Conservation (phyloP, 2,797 vertebrate species). For the Periparus ater region DNA sequence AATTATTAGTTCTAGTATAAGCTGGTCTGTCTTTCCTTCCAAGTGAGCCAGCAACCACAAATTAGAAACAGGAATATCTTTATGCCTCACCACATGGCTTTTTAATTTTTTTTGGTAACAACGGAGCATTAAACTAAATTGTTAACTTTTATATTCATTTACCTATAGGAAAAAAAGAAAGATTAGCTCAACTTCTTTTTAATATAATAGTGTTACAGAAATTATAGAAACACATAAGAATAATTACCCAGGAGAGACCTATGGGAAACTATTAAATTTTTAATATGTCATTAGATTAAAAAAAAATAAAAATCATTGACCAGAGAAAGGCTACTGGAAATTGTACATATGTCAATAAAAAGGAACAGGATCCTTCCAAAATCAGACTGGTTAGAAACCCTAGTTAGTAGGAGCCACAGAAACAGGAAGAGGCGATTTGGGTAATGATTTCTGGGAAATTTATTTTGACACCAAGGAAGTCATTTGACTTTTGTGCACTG, state of each 20-base stretch:
- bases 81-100: background rate
- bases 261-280: background rate
- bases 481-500: background rate
- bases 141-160: background rate
- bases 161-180: background rate
- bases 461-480: constrained; percentile 30
- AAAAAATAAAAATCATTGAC: background rate
- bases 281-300: background rate
- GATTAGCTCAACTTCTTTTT: background rate
- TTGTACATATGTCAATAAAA: background rate
- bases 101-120: background rate
- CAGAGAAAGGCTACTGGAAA: background rate
- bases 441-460: constrained; percentile 3
- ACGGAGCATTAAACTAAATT: background rate
- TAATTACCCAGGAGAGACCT: background rate
- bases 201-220: background rate
- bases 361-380: background rate
- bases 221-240: background rate
- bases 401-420: background rate
- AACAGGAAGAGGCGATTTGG: background rate
- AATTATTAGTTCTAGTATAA: constrained; percentile 10
- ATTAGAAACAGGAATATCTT: background rate
- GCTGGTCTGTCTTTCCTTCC: background rate
- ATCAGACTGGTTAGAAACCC: background rate
- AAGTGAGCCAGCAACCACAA: background rate